Evolutionary conservation across 2,113 vertebrate genomes (phyloP).

Genomic region (Sander lucioperca): DNA sequence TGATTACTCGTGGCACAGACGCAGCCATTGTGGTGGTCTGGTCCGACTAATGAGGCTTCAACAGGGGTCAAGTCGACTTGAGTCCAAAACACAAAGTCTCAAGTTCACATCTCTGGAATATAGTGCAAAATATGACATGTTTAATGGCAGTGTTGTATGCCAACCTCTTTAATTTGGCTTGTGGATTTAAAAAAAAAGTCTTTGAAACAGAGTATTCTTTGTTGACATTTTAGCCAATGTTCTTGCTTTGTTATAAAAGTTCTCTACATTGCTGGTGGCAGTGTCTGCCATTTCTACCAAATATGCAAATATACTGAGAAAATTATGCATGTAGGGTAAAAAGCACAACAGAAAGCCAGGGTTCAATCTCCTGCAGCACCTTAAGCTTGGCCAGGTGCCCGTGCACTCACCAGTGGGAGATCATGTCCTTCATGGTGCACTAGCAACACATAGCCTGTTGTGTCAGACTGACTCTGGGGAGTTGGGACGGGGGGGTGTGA

Average conservation of each 20-base stretch:
- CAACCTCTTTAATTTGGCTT: background rate
- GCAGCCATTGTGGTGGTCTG: too few relatives aligned
- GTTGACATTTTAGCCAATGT: background rate
- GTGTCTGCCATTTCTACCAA: background rate
- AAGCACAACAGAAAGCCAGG: background rate
- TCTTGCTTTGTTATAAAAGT: background rate
- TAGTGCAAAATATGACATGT: background rate
- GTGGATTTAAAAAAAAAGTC: background rate
- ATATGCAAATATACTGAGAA: background rate
- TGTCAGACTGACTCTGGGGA: background rate
- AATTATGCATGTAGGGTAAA: background rate
- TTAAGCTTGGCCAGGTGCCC: background rate
- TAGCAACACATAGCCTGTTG: background rate
- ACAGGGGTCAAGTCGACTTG: too few relatives aligned
- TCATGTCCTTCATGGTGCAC: background rate
- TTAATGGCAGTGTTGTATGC: background rate
- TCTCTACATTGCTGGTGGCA: background rate
- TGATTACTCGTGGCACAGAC: too few relatives aligned
- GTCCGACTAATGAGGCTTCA: too few relatives aligned
- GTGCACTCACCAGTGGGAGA: conserved; percentile 7
- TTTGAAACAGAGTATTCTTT: background rate
- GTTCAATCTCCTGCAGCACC: background rate
- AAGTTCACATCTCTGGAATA: too few relatives aligned
- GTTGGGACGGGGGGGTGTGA: background rate
- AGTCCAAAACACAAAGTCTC: too few relatives aligned